Conservation (phyloP, 2,888 invertebrate genomes). For the Exephanes ischioxanthus region DNA sequence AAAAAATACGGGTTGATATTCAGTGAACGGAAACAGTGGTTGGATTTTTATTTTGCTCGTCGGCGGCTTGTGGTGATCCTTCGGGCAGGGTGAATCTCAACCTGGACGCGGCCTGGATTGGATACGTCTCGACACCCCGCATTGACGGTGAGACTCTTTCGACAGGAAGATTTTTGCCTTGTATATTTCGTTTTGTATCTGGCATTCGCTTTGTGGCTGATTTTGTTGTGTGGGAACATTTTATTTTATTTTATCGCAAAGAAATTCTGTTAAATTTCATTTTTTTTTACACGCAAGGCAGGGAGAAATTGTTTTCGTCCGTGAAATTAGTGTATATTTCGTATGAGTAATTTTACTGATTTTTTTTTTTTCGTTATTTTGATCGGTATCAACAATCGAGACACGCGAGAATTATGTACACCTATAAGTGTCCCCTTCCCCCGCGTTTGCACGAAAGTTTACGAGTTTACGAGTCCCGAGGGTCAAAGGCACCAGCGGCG, state of each 20-base stretch:
- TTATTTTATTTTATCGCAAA: neutral
- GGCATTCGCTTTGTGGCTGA: no score
- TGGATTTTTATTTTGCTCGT: constrained; percentile 19
- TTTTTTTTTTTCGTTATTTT: neutral
- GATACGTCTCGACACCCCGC: constrained; percentile 78
- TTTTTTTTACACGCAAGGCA: neutral
- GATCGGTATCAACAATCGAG: constrained; percentile 22
- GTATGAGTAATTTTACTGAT: neutral
- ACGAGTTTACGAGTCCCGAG: constrained; percentile 48
- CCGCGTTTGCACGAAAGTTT: constrained; percentile 25
- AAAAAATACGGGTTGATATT: constrained; percentile 68
- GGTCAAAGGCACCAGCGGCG: constrained; percentile 70
- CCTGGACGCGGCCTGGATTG: constrained; percentile 73
- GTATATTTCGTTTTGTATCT: neutral
- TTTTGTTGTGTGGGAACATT: neutral
- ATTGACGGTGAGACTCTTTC: constrained; percentile 79
- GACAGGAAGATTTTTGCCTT: neutral
- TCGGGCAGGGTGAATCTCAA: constrained; percentile 49
- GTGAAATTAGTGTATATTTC: neutral
- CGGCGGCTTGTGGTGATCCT: constrained; percentile 31
- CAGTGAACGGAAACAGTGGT: constrained; percentile 7
- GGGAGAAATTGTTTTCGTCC: neutral
- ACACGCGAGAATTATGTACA: constrained; percentile 46
- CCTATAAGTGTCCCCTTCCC: constrained; percentile 24
- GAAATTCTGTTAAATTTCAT: neutral